A percentile compares a stretch with the other conserved stretches of the same genome.
phyloP scores from a whole-genome alignment of 2,888 invertebrate genomes.

The Taenaris catops region DNA sequence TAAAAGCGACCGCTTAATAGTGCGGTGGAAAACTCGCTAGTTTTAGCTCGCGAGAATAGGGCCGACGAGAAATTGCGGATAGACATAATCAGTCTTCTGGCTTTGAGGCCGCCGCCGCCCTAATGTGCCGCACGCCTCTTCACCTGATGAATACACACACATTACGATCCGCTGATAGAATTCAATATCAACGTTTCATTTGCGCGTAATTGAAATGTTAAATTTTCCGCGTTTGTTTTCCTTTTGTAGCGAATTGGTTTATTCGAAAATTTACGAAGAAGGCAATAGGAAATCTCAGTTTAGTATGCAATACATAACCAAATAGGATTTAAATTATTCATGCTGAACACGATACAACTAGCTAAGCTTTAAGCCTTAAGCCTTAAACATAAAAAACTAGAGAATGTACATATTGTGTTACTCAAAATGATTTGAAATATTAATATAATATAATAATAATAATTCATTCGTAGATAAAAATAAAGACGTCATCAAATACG shows the following conservation, averaged over 20 bases:
- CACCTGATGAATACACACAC: constrained; percentile 70
- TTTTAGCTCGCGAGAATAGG: constrained; percentile 78
- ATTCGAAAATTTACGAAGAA: too few relatives aligned
- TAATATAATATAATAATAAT: too few relatives aligned
- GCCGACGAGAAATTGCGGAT: constrained; percentile 78
- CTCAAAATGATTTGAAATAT: too few relatives aligned
- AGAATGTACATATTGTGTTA: too few relatives aligned
- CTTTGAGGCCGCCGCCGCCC: constrained; percentile 74
- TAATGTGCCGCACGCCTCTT: constrained; percentile 69
- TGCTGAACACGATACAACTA: too few relatives aligned
- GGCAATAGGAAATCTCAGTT: too few relatives aligned
- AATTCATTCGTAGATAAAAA: too few relatives aligned
- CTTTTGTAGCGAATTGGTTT: neutral
- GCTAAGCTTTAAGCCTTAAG: too few relatives aligned
- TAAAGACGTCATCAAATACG: too few relatives aligned
- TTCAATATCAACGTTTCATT: constrained; percentile 43
- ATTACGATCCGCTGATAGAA: constrained; percentile 41
- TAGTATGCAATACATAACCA: too few relatives aligned
- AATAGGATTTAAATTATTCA: too few relatives aligned
- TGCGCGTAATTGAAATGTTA: constrained; percentile 36
- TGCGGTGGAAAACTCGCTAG: constrained; percentile 79
- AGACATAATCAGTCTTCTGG: constrained; percentile 80
- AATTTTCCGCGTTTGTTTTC: constrained; percentile 22
- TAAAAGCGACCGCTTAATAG: constrained; percentile 79
- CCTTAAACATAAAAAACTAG: too few relatives aligned